A percentile compares a stretch with the other conserved stretches of the same genome.
Evolutionary conservation across 2,888 invertebrate species (phyloP).

Genomic region (Stenodema calcarata): DNA sequence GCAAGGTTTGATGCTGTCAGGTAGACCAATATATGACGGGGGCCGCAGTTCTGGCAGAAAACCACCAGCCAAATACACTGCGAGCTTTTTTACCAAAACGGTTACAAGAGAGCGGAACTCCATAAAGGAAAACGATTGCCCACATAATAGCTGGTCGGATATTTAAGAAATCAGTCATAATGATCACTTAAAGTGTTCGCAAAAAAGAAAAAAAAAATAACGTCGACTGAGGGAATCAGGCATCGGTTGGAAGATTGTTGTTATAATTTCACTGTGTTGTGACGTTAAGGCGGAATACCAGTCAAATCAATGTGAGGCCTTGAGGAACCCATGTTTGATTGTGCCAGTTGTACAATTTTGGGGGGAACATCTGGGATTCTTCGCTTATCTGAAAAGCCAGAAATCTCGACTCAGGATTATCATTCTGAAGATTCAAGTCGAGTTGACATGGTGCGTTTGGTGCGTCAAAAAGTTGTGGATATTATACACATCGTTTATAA

Average conservation of each 20-base stretch:
- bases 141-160: conserved; percentile 11
- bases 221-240: neutral
- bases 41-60: conserved; percentile 29
- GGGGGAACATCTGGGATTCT: no score
- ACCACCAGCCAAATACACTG: conserved; percentile 37
- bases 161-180: neutral
- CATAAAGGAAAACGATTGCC: conserved; percentile 5
- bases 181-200: neutral
- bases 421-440: no score
- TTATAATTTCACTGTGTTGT: no score
- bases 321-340: no score
- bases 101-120: conserved; percentile 16
- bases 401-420: no score
- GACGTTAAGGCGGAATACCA: no score
- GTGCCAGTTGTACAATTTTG: no score
- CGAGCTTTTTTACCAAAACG: conserved; percentile 34
- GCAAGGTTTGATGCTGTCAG: conserved; percentile 47
- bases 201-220: neutral
- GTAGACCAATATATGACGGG: conserved; percentile 26
- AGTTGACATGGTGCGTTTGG: no score
- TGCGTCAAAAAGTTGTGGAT: no score
- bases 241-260: neutral
- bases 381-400: no score
- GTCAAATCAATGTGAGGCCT: no score
- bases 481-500: no score